Percentiles rank a stretch among this genome's conserved stretches.
These are phyloP conservation scores for Pandemis heparana DNA, from an alignment of 2,888 invertebrate genomes.

Conservation along the genomic window DNA sequence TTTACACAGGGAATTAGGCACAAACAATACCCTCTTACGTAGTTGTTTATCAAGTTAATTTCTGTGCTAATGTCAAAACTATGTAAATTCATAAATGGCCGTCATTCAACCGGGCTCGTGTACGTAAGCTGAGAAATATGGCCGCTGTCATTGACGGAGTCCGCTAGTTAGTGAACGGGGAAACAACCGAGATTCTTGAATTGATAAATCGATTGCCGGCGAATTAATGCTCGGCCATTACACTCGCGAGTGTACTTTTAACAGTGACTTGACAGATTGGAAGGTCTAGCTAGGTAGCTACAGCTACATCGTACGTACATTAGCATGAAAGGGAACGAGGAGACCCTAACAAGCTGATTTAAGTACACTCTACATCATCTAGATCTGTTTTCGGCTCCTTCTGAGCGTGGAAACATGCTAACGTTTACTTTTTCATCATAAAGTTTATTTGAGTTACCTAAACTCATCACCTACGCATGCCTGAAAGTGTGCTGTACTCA, in stretches of 20 bases:
- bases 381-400: neutral
- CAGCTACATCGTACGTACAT: slow-evolving; percentile 21
- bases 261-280: slow-evolving; percentile 22
- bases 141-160: slow-evolving; percentile 22
- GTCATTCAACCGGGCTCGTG: neutral
- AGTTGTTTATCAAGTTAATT: slow-evolving; percentile 25
- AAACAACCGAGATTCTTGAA: slow-evolving; percentile 6
- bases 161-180: slow-evolving; percentile 13
- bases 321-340: neutral
- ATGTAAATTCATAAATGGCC: slow-evolving; percentile 10
- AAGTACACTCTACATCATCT: neutral
- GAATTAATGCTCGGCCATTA: slow-evolving; percentile 34
- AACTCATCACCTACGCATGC: slow-evolving; percentile 22
- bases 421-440: slow-evolving; percentile 16
- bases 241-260: slow-evolving; percentile 16
- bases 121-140: slow-evolving; percentile 16
- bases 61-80: neutral
- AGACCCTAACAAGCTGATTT: neutral
- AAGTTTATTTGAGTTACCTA: slow-evolving; percentile 20
- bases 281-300: slow-evolving; percentile 5
- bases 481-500: slow-evolving; percentile 22
- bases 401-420: neutral
- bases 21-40: slow-evolving; percentile 28
- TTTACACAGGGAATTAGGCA: slow-evolving; percentile 10
- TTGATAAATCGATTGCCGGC: slow-evolving; percentile 22